These are phyloP conservation scores for Phylloscopus collybita DNA, from an alignment of 2,797 vertebrate genomes.

Conservation along the genomic window DNA sequence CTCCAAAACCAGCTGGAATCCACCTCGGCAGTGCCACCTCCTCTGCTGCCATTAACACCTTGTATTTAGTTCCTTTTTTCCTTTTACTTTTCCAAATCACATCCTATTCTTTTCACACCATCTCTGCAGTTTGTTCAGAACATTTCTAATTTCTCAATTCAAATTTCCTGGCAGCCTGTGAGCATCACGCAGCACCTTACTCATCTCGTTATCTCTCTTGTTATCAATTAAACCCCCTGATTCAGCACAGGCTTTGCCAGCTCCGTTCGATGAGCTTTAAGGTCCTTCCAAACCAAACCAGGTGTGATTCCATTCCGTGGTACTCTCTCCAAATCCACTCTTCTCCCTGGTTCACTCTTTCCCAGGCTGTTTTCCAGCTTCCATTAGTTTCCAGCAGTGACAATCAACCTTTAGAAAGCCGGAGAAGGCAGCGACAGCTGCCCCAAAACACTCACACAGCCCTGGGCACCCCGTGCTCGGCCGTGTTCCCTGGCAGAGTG, in stretches of 20 bases:
- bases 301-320: background rate
- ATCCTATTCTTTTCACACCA: background rate
- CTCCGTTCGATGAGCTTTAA: background rate
- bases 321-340: background rate
- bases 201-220: background rate
- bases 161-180: background rate
- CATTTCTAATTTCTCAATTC: background rate
- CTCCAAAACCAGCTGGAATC: background rate
- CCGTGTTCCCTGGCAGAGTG: background rate
- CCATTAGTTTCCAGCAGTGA: background rate
- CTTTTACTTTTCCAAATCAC: background rate
- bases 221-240: background rate
- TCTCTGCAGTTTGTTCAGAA: background rate
- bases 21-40: background rate
- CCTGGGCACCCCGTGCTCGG: fast-evolving
- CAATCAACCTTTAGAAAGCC: background rate
- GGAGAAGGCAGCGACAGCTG: background rate
- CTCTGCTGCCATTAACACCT: background rate
- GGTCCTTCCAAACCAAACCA: background rate
- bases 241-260: background rate
- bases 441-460: fast-evolving
- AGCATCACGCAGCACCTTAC: background rate
- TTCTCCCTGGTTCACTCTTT: background rate
- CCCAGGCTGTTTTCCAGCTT: background rate
- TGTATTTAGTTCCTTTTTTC: background rate